Evolutionary conservation across 37 sponge, comb jelly and placozoan genomes (phyloP).

Genomic region (Amphimedon queenslandica): DNA sequence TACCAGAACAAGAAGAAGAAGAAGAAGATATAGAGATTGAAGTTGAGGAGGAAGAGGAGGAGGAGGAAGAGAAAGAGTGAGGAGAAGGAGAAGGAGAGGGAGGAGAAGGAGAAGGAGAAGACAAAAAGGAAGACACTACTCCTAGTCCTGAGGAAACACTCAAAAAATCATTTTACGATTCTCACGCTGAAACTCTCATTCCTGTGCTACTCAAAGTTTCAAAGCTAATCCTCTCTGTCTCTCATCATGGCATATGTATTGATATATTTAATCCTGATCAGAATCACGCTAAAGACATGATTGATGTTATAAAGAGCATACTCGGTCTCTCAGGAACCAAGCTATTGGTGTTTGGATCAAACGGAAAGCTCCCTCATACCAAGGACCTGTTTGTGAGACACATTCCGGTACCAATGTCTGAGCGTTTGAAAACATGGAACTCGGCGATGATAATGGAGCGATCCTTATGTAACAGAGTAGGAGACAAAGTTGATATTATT

Average conservation of each 20-base stretch:
- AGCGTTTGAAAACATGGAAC: constrained; percentile 39
- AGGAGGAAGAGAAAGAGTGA: constrained; percentile 5
- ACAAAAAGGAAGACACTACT: constrained; percentile 13
- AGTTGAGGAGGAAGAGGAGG: not conserved
- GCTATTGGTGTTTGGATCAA: not conserved
- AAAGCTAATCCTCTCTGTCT: constrained; percentile 9
- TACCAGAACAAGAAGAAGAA: not conserved
- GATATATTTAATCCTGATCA: not conserved
- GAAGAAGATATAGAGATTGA: too few relatives aligned
- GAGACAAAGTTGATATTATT: constrained; percentile 6
- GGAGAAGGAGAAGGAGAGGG: not conserved
- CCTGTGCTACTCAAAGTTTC: constrained; percentile 27
- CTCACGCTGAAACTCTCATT: constrained; percentile 1
- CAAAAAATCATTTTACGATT: constrained; percentile 2
- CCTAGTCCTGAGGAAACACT: not conserved
- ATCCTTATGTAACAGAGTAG: constrained; percentile 8
- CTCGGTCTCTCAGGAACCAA: constrained; percentile 31
- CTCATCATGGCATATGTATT: constrained; percentile 19
- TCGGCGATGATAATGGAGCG: constrained; percentile 21
- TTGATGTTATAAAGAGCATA: not conserved
- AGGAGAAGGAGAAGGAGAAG: constrained; percentile 4
- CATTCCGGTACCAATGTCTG: constrained; percentile 23
- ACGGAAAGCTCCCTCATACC: constrained; percentile 25
- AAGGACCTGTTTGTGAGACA: constrained; percentile 23
- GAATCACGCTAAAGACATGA: not conserved